phyloP scores from a whole-genome alignment of 2,113 vertebrate genomes.

The Rhinopithecus roxellana region DNA sequence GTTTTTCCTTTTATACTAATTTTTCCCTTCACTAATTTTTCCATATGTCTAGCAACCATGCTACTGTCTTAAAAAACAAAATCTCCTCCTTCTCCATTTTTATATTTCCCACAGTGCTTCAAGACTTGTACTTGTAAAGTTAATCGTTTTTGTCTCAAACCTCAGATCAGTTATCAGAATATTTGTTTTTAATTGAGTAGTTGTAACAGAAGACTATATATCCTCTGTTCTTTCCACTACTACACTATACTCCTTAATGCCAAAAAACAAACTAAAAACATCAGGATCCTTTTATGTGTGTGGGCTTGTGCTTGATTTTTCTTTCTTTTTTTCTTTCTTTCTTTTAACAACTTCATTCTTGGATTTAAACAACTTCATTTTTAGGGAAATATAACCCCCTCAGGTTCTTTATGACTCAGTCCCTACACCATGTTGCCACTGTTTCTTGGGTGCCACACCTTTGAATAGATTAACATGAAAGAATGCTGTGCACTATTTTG shows the following conservation, averaged over 20 bases:
- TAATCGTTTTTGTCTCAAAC: neutral
- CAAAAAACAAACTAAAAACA: conserved; percentile 29
- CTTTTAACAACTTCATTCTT: neutral
- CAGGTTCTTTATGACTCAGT: conserved; percentile 27
- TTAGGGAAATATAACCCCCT: neutral
- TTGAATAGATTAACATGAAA: conserved; percentile 31
- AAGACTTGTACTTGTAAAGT: conserved; percentile 28
- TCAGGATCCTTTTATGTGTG: neutral
- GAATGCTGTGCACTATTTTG: neutral
- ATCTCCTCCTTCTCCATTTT: neutral
- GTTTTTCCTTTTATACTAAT: neutral
- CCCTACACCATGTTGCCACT: neutral
- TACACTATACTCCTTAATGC: neutral
- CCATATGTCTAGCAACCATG: neutral
- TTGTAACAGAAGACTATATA: neutral
- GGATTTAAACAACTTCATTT: neutral
- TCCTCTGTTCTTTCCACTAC: neutral
- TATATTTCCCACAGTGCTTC: neutral
- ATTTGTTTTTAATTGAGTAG: neutral
- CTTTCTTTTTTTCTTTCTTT: neutral
- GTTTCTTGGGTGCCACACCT: conserved; percentile 34
- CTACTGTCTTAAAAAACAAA: neutral
- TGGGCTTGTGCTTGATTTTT: neutral
- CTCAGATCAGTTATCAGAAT: neutral
- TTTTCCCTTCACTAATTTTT: neutral